These are phyloP conservation scores for Sebastiscus tertius DNA, from an alignment of 2,797 vertebrate species.

Conservation along the genomic window DNA sequence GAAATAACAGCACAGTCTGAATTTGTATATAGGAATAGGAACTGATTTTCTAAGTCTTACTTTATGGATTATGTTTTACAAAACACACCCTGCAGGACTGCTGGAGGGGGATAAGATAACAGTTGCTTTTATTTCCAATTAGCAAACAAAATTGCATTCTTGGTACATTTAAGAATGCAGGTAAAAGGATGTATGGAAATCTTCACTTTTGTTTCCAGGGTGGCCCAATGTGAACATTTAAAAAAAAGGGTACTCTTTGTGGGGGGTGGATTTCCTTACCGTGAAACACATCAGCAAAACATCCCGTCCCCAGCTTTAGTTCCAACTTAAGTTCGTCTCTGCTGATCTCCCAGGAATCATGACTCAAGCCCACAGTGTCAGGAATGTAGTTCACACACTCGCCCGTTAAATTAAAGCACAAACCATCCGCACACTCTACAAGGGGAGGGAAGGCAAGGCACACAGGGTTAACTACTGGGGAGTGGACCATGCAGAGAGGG, in stretches of 20 bases:
- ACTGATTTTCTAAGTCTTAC: background rate
- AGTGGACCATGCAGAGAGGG: conserved; percentile 87
- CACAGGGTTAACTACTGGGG: conserved; percentile 86
- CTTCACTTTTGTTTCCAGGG: background rate
- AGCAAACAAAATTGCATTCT: background rate
- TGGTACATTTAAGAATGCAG: background rate
- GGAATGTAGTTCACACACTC: conserved; percentile 94
- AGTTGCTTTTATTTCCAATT: background rate
- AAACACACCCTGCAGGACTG: conserved; percentile 3
- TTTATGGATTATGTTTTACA: conserved; percentile 5
- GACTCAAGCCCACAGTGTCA: conserved; percentile 97
- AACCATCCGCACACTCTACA: conserved; percentile 97
- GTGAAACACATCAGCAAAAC: conserved; percentile 98
- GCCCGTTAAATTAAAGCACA: conserved; percentile 97
- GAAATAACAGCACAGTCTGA: background rate
- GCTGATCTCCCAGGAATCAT: conserved; percentile 97
- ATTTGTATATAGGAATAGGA: background rate
- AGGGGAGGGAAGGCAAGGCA: conserved; percentile 72
- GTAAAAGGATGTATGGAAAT: background rate
- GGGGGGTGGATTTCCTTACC: conserved; percentile 88
- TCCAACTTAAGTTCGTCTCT: conserved; percentile 90
- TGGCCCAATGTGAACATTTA: background rate
- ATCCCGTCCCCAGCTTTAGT: conserved; percentile 96
- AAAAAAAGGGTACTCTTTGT: background rate
- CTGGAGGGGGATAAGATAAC: background rate